These are phyloP conservation scores for Trichomycterus rosablanca DNA, from an alignment of 2,113 vertebrate species.

Conservation along the genomic window DNA sequence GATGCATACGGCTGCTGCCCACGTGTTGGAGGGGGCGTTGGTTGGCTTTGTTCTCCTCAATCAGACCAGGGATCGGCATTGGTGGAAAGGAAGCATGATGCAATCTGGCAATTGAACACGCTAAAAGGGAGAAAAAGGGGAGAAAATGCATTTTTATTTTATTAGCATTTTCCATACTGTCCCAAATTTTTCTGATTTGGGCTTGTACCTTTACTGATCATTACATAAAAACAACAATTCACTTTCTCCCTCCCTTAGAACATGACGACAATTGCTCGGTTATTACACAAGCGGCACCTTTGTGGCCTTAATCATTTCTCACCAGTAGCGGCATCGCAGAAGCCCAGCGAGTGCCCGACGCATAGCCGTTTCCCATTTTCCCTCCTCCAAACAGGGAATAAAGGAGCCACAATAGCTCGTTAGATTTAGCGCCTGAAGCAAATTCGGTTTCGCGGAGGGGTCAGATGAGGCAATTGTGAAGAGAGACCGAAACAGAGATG, in stretches of 20 bases:
- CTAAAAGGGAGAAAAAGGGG: too few species aligned
- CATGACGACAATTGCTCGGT: conserved; percentile 1
- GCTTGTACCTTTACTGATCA: too few species aligned
- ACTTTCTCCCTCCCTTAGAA: background rate
- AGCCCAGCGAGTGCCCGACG: background rate
- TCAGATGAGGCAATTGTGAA: background rate
- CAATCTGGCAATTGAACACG: too few species aligned
- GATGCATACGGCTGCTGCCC: too few species aligned
- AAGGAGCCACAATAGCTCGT: conserved; percentile 1
- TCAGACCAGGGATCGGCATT: too few species aligned
- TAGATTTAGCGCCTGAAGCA: conserved; percentile 6
- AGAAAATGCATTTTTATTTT: too few species aligned
- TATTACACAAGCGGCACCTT: conserved; percentile 12
- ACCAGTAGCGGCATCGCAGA: background rate
- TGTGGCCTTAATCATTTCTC: conserved; percentile 11
- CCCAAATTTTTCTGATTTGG: too few species aligned
- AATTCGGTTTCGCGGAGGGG: background rate
- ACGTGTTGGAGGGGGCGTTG: too few species aligned
- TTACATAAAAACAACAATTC: too few species aligned
- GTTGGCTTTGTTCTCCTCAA: too few species aligned
- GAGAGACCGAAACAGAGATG: background rate
- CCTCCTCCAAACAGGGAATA: conserved; percentile 1
- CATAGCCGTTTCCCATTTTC: conserved; percentile 3
- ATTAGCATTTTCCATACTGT: too few species aligned
- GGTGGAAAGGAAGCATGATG: too few species aligned